Evolutionary conservation across 2,888 invertebrate species (phyloP).

Genomic region (Heliconius sara): DNA sequence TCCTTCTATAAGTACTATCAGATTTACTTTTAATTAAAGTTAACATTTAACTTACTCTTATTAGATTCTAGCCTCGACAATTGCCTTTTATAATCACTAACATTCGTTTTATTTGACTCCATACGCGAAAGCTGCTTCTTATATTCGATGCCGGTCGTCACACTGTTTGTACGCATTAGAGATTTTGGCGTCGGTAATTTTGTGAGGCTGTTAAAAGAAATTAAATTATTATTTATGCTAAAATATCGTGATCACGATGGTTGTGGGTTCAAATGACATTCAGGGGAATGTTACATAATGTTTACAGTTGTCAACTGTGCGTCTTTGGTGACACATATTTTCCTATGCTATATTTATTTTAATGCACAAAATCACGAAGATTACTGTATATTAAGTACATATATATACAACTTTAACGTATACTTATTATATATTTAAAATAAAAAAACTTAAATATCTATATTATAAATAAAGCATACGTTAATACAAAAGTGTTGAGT

Average conservation of each 20-base stretch:
- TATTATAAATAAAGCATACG: too few species aligned
- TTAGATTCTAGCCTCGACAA: constrained; percentile 84
- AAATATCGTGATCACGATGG: neutral
- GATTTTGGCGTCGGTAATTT: constrained; percentile 92
- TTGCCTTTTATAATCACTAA: constrained; percentile 81
- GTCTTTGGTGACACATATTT: too few species aligned
- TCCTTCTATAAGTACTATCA: neutral
- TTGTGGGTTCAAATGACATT: neutral
- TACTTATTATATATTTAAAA: too few species aligned
- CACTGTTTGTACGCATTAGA: constrained; percentile 93
- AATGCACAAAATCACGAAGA: too few species aligned
- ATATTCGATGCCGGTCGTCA: constrained; percentile 70
- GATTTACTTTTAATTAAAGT: neutral
- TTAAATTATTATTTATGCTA: neutral
- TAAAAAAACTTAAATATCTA: too few species aligned
- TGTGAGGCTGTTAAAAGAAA: constrained; percentile 43
- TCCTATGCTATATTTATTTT: too few species aligned
- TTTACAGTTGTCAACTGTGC: too few species aligned
- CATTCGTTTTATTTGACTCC: constrained; percentile 71
- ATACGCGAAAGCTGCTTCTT: constrained; percentile 86
- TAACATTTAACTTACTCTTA: constrained; percentile 67
- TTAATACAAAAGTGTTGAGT: too few species aligned
- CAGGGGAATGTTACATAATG: neutral
- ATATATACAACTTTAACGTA: too few species aligned
- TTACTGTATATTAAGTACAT: too few species aligned